Conservation (phyloP, 2,113 vertebrate species). For the Tiliqua scincoides region DNA sequence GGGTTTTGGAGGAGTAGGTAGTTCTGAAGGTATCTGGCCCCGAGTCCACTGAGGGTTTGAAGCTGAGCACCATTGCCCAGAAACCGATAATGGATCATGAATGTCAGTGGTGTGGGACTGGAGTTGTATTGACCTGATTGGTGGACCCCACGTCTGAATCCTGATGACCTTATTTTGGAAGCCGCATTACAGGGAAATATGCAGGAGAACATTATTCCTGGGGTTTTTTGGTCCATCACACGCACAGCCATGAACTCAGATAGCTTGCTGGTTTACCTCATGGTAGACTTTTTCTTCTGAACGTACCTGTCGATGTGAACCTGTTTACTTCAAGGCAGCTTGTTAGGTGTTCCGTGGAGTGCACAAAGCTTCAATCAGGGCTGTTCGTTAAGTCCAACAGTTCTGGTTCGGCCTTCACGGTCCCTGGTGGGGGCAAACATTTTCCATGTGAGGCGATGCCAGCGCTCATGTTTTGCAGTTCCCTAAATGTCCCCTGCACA, state of each 20-base stretch:
- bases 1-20: too few relatives aligned
- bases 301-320: neutral
- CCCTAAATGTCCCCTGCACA: neutral
- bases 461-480: neutral
- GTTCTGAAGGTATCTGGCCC: too few relatives aligned
- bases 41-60: too few relatives aligned
- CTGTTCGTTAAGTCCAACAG: neutral
- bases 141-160: too few relatives aligned
- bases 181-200: too few relatives aligned
- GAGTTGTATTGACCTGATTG: too few relatives aligned
- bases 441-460: slow-evolving; percentile 26
- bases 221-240: neutral
- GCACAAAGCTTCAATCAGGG: neutral
- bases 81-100: too few relatives aligned
- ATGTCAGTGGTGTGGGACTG: too few relatives aligned
- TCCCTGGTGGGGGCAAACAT: neutral
- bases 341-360: neutral
- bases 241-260: neutral
- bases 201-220: neutral
- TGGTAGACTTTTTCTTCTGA: neutral
- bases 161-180: too few relatives aligned
- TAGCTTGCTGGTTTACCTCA: neutral
- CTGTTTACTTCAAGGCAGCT: neutral
- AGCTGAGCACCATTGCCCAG: too few relatives aligned
- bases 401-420: neutral